Evolutionary conservation across 2,888 invertebrate species (phyloP), one percentile per base, ranked within the genome.

Genomic region (Dynastes tityus): DNA sequence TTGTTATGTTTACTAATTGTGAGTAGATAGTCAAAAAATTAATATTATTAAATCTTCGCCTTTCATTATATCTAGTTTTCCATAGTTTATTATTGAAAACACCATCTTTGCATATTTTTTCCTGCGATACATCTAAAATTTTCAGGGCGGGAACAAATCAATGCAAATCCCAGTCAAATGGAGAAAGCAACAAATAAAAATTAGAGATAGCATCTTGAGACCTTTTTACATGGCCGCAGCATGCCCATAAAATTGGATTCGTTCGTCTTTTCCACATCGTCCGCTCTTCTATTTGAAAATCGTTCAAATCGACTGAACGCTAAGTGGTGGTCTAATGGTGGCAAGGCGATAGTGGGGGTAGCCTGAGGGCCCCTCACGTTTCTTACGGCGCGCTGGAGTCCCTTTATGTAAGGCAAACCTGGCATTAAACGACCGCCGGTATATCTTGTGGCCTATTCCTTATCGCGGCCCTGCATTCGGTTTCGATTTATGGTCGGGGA

Each of bases 401-500:
- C 51, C 68, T 68, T 68, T 68, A 61, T 61, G 73, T 74, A 61
- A 61, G 73, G 73, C 45, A 27, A 74, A 74, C 73, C 73, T 74
- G 73, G 73, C 73, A 61, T 68, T 49, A 68, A 68, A 51, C 58
- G 73, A 58, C 73, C 68, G 51, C 73, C 73, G 40, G 58, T 74
- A 74, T 74, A 61, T 74, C 73, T 74, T 74, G 61, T 49, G 61
- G 73, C 45, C 73, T 45, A 61, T 61, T 73, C 76, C 70, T 79
- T 76, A 76, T 76, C 76, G 71, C 76, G 64, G 64, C 63, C 64
- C 70, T 79, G 76, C 76, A 77, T 77, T 78, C 78, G 71, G 78
- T 78, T 78, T 64, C 78, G 71, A 78, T 78, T 78, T 78, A 78
- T 78, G 70, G 37, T 37, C 51, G 53, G 32, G 71, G 37, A 78